Base-by-base conservation (phyloP, 2,113 vertebrate genomes). In the Percopsis transmontana region DNA sequence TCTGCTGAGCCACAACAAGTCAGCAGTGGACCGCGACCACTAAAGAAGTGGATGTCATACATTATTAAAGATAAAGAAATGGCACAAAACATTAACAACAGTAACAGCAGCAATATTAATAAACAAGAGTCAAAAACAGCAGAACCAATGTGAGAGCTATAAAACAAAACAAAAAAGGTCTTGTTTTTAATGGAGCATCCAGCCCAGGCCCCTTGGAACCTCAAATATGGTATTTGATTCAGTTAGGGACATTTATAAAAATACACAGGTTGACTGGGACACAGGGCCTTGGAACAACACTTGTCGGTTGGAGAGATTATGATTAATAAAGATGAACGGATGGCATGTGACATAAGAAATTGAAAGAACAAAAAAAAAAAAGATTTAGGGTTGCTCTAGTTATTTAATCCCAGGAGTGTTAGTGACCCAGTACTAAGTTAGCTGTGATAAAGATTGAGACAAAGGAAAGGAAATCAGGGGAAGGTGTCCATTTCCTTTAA, bases 301-400 rank as follows among this genome's bases (percentile, higher is more conserved):
- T 50, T 19, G 55, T 27, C 27, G 66, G 38, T 64, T 48, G 27
- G 24, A 55, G 12, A 70, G 70, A 67, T 58, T 21, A 65, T 21
- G 20, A 60, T 38, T 18, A 23, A 68, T 63, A 51, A 72, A 71
- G 55, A 69, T 58, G 62, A 80, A 76, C 64, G 55, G 57, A 76
- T 58, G 64, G 44, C 16, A 67, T 48, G 58, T 70, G 68, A 82
- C 58, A 72, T 48, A 77, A 74, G 74, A 81, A 83, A 66, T 77
- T 79, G 77, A 68, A 66, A 79, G 69, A 78, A 68, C 14, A 78
- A 41, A 78, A 83, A 76, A 70, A 56, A 68, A 41, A 65, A 70
- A 80, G 50, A 67, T 91, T 83, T 67, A 72, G 83, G 82, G 82
- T 85, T 87, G 89, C 68, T 87, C 89, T 72, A 91, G 68, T 86